Evolutionary conservation across 2,113 vertebrate species (phyloP).

Genomic region (Numida meleagris): DNA sequence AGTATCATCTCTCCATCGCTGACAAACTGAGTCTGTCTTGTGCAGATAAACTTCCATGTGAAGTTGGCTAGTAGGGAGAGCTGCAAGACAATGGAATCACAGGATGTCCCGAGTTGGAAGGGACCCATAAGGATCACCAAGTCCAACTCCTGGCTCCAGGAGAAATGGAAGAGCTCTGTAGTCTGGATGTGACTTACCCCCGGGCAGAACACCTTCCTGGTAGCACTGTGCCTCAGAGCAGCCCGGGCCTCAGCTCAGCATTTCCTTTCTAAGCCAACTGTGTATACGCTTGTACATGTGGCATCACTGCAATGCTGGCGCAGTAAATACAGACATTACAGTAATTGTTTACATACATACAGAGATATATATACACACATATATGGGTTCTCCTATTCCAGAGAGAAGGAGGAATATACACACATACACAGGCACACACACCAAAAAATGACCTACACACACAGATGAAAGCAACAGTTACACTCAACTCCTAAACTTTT

Average conservation of each 20-base stretch:
- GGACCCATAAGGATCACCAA: too few species aligned
- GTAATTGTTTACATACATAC: too few species aligned
- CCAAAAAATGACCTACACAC: neutral
- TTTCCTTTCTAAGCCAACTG: neutral
- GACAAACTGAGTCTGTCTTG: neutral
- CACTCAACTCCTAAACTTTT: neutral
- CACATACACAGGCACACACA: too few species aligned
- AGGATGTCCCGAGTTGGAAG: too few species aligned
- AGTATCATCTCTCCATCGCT: neutral
- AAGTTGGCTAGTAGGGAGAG: neutral
- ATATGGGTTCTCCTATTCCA: too few species aligned
- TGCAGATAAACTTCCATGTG: neutral
- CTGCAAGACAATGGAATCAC: too few species aligned
- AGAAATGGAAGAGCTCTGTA: neutral
- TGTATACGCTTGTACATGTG: neutral
- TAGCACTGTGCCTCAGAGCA: neutral
- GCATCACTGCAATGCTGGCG: neutral
- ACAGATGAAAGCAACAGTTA: neutral
- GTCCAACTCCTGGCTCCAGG: too few species aligned
- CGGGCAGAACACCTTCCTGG: neutral
- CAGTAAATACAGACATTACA: neutral
- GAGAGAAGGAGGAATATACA: too few species aligned
- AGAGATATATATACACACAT: too few species aligned
- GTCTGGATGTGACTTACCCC: too few species aligned
- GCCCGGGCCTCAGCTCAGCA: neutral